Base-by-base conservation (phyloP, 1,140 invertebrate species). In the Drosophila parabipectinata region DNA sequence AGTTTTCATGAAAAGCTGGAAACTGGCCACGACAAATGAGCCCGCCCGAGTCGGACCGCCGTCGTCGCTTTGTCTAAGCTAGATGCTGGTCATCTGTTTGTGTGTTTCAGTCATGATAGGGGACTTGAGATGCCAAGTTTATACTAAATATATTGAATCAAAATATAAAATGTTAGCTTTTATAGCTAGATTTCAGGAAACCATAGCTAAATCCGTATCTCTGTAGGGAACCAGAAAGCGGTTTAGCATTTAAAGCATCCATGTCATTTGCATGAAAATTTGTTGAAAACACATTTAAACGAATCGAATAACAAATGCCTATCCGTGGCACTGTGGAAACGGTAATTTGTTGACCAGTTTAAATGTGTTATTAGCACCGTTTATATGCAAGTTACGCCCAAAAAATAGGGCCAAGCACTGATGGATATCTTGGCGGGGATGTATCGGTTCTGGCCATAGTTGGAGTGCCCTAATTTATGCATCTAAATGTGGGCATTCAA, bases 341-440 rank as follows among this genome's bases (percentile, higher is more conserved):
- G 83, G 83, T 88, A 88, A 88, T 88, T 88, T 88, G 83, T 89
- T 88, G 79, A 53, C 84, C 84, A 79, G 79, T 88, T 83, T 89
- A 88, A 78, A 67, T 79, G 83, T 88, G 76, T 83, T 79, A 88
- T 88, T 88, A 88, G 84, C 79, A 88, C 67, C 83, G 83, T 88
- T 88, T 88, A 88, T 89, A 89, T 87, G 72, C 82, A 78, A 82
- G 82, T 88, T 87, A 87, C 72, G 61, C 82, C 74, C 52, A 54
- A 54, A 52, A 60, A 64, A 56, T 54, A 53, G 67, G 67, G 63
- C 52, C 67, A 68, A 69, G 32, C 67, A 69, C 67, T 69, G 67
- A 69, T 69, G 53, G 67, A 69, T 69, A 71, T 71, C 64, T 69
- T 7, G 12, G 64, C 63, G 57, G 51, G 51, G 52, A 69, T 69